These are phyloP conservation scores for Poecilia wingei DNA, from an alignment of 2,797 vertebrate genomes.

Conservation along the genomic window DNA sequence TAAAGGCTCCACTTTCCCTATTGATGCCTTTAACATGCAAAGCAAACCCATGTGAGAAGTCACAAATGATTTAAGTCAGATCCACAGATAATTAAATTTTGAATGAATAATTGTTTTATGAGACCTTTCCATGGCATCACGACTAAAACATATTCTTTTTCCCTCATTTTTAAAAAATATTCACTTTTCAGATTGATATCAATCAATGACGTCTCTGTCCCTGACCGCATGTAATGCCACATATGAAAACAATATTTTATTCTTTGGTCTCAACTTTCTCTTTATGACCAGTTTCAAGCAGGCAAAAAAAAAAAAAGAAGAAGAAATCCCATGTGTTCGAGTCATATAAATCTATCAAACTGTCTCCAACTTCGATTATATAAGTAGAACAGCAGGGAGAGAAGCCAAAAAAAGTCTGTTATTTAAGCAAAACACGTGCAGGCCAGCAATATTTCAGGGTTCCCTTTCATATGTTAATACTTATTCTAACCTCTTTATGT, in stretches of 20 bases:
- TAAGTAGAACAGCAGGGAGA: constrained; percentile 1
- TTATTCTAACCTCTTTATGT: constrained; percentile 29
- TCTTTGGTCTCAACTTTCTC: constrained; percentile 3
- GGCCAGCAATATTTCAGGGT: constrained; percentile 13
- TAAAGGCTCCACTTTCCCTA: not conserved
- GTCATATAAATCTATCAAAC: constrained; percentile 22
- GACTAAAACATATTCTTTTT: not conserved
- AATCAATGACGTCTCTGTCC: not conserved
- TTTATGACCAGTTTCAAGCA: not conserved
- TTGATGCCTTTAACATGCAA: not conserved
- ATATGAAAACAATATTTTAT: constrained; percentile 1
- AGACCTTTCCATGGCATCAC: constrained; percentile 1
- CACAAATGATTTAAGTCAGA: not conserved
- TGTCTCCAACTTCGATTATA: constrained; percentile 20
- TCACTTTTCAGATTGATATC: not conserved
- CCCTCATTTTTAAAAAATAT: not conserved
- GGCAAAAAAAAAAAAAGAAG: not conserved
- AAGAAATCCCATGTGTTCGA: not conserved
- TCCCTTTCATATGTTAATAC: constrained; percentile 43
- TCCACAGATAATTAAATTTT: constrained; percentile 5
- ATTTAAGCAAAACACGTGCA: constrained; percentile 38
- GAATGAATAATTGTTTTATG: not conserved
- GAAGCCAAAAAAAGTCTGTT: not conserved
- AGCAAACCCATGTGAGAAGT: not conserved
- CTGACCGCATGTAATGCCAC: not conserved